Conservation (phyloP, 2,888 invertebrate species). For the Oithona nana region DNA sequence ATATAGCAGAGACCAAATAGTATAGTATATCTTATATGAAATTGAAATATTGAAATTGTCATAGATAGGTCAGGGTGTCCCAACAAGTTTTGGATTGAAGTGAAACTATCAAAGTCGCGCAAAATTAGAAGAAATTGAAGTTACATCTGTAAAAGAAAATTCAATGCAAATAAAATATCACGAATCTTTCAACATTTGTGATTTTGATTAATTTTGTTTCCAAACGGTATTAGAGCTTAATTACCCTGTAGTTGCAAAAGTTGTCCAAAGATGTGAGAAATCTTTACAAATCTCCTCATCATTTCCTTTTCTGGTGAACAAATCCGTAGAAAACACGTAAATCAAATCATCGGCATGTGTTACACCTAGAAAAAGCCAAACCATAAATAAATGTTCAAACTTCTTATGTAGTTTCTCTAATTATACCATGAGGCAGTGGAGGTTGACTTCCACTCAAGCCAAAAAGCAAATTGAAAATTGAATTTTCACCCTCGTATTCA, state of each 20-base stretch:
- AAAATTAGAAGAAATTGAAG: too few species aligned
- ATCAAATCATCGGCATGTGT: conserved; percentile 13
- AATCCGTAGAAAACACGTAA: not conserved
- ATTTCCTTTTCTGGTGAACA: not conserved
- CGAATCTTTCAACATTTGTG: too few species aligned
- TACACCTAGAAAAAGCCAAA: not conserved
- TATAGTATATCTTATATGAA: too few species aligned
- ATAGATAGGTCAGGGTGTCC: too few species aligned
- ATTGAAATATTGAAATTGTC: too few species aligned
- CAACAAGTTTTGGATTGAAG: too few species aligned
- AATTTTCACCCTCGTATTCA: conserved; percentile 1
- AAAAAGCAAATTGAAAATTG: not conserved
- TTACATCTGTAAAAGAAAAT: too few species aligned
- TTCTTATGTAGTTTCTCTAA: not conserved
- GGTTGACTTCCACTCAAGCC: not conserved
- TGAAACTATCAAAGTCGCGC: too few species aligned
- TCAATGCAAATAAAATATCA: too few species aligned
- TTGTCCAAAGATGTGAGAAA: not conserved
- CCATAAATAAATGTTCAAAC: not conserved
- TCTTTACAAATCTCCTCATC: not conserved
- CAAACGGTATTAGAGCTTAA: not conserved
- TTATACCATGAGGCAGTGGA: not conserved
- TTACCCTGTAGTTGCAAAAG: not conserved
- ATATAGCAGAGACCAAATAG: too few species aligned
- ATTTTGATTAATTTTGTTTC: too few species aligned